Evolutionary conservation across 2,797 vertebrate species (phyloP).

Genomic region (Molossus alvarezi): DNA sequence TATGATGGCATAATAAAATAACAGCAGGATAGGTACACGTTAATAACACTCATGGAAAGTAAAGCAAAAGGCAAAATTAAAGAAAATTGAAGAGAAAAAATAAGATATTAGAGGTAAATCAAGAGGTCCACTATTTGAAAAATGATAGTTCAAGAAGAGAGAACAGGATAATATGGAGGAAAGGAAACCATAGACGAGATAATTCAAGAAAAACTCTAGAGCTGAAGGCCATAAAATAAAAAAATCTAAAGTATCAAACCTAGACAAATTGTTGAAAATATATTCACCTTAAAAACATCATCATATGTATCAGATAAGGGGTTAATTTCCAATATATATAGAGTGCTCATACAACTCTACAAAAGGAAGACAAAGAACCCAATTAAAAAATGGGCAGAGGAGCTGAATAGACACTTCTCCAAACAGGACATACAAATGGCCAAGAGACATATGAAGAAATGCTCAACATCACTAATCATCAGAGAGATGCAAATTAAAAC

Average conservation of each 20-base stretch:
- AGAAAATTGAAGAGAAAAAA: neutral
- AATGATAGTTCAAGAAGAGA: neutral
- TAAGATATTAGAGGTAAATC: neutral
- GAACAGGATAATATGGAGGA: neutral
- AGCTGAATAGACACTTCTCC: no score
- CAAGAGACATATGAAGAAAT: no score
- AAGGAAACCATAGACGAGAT: neutral
- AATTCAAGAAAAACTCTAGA: neutral
- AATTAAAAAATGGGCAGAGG: no score
- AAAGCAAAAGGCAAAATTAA: neutral
- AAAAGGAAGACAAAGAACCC: no score
- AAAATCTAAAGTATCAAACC: neutral
- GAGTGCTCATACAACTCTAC: no score
- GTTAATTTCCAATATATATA: no score
- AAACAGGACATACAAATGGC: no score
- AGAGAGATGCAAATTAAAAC: no score
- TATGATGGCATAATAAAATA: neutral
- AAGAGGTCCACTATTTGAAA: neutral
- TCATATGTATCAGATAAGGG: no score
- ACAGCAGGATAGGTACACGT: neutral
- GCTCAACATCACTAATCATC: no score
- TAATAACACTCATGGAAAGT: slow-evolving; percentile 14
- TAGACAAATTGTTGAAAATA: neutral
- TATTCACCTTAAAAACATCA: neutral
- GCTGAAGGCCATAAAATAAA: neutral